Percentiles rank a stretch among this genome's conserved stretches.
Conservation (phyloP, 2,888 invertebrate species). For the Nemurella pictetii region DNA sequence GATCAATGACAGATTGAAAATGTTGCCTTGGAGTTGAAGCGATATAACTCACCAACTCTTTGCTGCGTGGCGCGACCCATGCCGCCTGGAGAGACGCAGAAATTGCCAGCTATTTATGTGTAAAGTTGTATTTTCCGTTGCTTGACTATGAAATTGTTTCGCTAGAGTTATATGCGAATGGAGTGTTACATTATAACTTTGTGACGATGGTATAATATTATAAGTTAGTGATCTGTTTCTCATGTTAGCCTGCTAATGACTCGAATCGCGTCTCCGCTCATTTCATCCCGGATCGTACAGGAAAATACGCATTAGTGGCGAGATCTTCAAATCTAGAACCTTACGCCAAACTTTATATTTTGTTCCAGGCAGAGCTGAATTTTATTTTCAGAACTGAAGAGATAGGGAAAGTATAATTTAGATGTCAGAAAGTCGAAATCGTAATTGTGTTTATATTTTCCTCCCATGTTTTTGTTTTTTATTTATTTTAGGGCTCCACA, state of each 20-base stretch:
- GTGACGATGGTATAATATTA: slow-evolving; percentile 29
- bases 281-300: neutral
- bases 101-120: slow-evolving; percentile 15
- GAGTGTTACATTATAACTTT: slow-evolving; percentile 27
- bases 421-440: too few relatives aligned
- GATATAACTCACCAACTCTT: neutral
- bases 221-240: slow-evolving; percentile 32
- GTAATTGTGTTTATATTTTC: too few relatives aligned
- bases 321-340: neutral
- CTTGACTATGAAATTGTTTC: slow-evolving; percentile 31
- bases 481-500: neutral
- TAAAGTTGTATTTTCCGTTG: slow-evolving; percentile 12
- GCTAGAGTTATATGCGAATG: slow-evolving; percentile 29
- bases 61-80: neutral
- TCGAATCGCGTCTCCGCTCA: neutral
- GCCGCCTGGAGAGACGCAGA: neutral
- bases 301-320: neutral
- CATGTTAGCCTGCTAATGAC: slow-evolving; percentile 30
- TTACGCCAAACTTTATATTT: neutral
- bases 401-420: neutral
- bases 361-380: neutral
- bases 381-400: neutral
- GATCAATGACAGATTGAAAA: slow-evolving; percentile 6
- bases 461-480: too few relatives aligned
- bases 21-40: neutral